phyloP scores from a whole-genome alignment of 2,113 vertebrate species.

The Haemorhous mexicanus region DNA sequence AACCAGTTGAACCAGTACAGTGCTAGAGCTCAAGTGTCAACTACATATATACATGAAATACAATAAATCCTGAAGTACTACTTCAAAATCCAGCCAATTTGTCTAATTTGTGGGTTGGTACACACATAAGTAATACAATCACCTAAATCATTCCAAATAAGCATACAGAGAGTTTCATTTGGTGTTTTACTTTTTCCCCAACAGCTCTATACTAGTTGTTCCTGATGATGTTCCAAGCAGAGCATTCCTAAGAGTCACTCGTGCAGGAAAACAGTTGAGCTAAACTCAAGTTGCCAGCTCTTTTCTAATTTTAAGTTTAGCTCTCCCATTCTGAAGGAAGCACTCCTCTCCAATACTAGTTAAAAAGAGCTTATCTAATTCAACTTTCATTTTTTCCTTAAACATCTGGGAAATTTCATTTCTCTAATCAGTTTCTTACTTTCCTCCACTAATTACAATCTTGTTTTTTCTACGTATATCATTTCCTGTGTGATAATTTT shows the following conservation, averaged over 20 bases:
- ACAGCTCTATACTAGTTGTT: not conserved
- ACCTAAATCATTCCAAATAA: not conserved
- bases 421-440: conserved; percentile 62
- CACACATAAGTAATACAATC: not conserved
- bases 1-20: not conserved
- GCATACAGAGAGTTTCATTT: not conserved
- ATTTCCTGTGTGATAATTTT: conserved; percentile 41
- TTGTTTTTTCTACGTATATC: conserved; percentile 32
- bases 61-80: not conserved
- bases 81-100: conserved; percentile 5
- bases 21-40: not conserved
- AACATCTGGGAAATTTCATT: conserved; percentile 53
- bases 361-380: conserved; percentile 52
- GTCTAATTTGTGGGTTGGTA: not conserved
- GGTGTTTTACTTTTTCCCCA: not conserved
- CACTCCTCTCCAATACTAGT: conserved; percentile 4
- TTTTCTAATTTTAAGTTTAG: conserved; percentile 38
- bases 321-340: conserved; percentile 13
- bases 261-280: conserved; percentile 47
- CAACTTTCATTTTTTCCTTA: conserved; percentile 41
- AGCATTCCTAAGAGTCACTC: conserved; percentile 43
- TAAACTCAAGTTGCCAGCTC: conserved; percentile 25
- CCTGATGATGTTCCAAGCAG: conserved; percentile 30
- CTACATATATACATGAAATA: not conserved
- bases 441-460: conserved; percentile 44